Conservation (phyloP, 2,888 invertebrate species). For the Drosophila siamana region DNA sequence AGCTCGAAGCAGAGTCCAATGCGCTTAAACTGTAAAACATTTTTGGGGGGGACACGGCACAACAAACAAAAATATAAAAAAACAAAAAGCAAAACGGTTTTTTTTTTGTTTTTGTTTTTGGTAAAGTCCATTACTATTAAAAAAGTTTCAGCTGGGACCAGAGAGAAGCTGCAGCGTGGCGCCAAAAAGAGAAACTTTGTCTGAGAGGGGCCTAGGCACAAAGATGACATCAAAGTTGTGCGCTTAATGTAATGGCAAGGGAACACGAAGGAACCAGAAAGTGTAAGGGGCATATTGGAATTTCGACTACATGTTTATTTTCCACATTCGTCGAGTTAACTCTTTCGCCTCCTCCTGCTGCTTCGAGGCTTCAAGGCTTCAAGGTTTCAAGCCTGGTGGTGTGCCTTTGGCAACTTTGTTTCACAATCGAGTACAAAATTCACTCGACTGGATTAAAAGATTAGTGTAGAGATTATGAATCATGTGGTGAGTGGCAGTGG, state of each 20-base stretch:
- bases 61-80: conserved; percentile 18
- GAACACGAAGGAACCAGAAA: not conserved
- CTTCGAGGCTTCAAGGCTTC: not conserved
- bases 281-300: conserved; percentile 31
- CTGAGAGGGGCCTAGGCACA: conserved; percentile 64
- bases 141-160: conserved; percentile 67
- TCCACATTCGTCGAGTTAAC: conserved; percentile 47
- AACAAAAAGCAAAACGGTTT: not conserved
- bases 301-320: conserved; percentile 50
- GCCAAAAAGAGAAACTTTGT: conserved; percentile 59
- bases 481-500: conserved; percentile 33
- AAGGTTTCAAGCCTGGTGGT: not conserved
- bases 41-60: conserved; percentile 28
- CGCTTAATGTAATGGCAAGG: conserved; percentile 71
- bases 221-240: conserved; percentile 81
- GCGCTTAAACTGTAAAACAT: conserved; percentile 76
- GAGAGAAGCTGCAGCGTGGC: not conserved
- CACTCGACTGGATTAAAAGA: conserved; percentile 85
- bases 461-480: conserved; percentile 84
- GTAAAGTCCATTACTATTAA: conserved; percentile 79
- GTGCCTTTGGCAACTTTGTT: conserved; percentile 76
- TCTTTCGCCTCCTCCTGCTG: conserved; percentile 35
- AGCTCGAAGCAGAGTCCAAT: conserved; percentile 53
- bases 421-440: conserved; percentile 84
- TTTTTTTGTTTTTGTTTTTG: conserved; percentile 42